Evolutionary conservation across 2,797 vertebrate genomes (phyloP), one percentile per base, ranked within the genome.

Genomic region (Amphiprion clarkii): DNA sequence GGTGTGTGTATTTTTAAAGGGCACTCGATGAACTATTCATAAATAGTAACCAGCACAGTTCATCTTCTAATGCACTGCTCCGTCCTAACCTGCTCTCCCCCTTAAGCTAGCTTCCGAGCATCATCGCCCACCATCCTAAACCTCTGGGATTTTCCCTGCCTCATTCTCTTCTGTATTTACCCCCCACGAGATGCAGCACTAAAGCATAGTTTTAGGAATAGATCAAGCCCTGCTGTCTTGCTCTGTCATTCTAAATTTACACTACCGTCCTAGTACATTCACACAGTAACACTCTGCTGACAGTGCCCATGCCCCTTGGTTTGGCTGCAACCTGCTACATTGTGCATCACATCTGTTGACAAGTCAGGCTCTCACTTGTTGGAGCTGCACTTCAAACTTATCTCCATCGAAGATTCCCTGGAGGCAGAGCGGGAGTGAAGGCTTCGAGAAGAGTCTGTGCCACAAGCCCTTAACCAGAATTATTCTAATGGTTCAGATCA

Each of bases 1-100:
- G 83, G 74, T 85, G 84, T 90, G 94, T 93, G 94, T 92, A 92
- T 95, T 95, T 95, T 96, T 96, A 95, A 97, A 96, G 94, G 92
- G 87, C 93, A 93, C 85, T 82, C 90, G 92, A 92, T 94, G 93
- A 95, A 92, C 93, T 84, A 95, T 96, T 97, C 95, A 95, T 95
- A 94, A 96, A 93, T 94, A 92, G 91, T 87, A 89, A 94, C 93
- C 88, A 94, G 85, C 86, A 82, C 91, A 92, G 90, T 91, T 93
- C 72, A 81, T 86, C 76, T 83, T 87, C 67, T 78, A 82, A 90
- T 86, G 76, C 72, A 64, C 81, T 51, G 67, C 67, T 72, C 67
- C 81, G 81, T 75, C 86, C 85, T 87, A 79, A 74, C 87, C 71
- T 67, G 42, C 17, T 53, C 66, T 55, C 61, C 14, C 29, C 58